A percentile compares a stretch with the other conserved stretches of the same genome.
phyloP scores from a whole-genome alignment of 2,888 invertebrate genomes.

The Eupithecia centaureata region DNA sequence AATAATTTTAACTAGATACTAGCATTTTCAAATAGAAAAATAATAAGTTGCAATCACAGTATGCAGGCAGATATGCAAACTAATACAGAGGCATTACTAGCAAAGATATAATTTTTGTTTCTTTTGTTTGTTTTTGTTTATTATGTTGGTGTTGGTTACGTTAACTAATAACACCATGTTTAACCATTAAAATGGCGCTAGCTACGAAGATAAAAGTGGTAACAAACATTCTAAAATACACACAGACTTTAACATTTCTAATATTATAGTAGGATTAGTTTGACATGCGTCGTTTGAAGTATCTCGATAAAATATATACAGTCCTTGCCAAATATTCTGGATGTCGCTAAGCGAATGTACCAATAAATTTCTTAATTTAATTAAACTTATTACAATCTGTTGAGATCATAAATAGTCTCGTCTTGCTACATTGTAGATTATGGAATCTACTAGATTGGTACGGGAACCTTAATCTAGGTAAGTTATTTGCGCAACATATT shows the following conservation, averaged over 20 bases:
- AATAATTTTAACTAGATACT: no score
- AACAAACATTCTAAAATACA: neutral
- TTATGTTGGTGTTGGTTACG: no score
- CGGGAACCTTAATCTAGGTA: slow-evolving; percentile 2
- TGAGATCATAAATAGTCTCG: slow-evolving; percentile 53
- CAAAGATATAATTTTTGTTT: no score
- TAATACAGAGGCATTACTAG: no score
- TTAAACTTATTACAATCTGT: slow-evolving; percentile 61
- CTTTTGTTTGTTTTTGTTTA: no score
- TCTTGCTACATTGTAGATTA: slow-evolving; percentile 51
- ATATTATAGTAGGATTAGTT: no score
- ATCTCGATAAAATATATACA: slow-evolving; percentile 20
- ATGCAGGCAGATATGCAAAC: no score
- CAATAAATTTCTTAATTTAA: slow-evolving; percentile 75
- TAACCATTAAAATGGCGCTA: no score
- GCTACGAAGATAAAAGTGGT: no score
- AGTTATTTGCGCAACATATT: slow-evolving; percentile 1
- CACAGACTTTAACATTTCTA: neutral
- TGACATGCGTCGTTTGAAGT: slow-evolving; percentile 17
- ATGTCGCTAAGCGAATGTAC: slow-evolving; percentile 53
- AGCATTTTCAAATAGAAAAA: no score
- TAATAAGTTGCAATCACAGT: no score
- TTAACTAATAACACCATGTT: no score
- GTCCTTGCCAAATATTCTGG: slow-evolving; percentile 59
- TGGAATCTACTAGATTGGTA: slow-evolving; percentile 19